These are phyloP conservation scores for Rhadinocentrus ornatus DNA, from an alignment of 2,797 vertebrate species.

Conservation along the genomic window DNA sequence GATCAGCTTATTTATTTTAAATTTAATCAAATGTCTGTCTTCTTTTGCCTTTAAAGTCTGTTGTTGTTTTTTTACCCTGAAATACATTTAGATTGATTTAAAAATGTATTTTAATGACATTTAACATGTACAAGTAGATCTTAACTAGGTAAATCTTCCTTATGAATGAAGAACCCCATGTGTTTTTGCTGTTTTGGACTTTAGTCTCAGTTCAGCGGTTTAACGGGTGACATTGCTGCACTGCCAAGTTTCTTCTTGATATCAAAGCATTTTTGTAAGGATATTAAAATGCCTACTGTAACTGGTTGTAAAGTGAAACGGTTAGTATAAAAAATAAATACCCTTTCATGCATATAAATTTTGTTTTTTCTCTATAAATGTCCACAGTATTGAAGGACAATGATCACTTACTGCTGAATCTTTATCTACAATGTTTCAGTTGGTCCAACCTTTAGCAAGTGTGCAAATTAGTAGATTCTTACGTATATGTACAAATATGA, in stretches of 20 bases:
- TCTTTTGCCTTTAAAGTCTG: neutral
- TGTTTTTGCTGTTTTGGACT: neutral
- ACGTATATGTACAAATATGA: neutral
- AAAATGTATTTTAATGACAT: neutral
- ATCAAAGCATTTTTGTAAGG: neutral
- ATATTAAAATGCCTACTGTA: neutral
- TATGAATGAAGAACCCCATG: neutral
- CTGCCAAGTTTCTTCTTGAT: neutral
- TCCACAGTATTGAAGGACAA: neutral
- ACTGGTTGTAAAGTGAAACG: neutral
- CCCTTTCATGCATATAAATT: too few relatives aligned
- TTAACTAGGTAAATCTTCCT: too few relatives aligned
- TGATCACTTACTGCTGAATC: neutral
- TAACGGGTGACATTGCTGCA: neutral
- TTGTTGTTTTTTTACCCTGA: neutral
- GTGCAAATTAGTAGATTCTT: too few relatives aligned
- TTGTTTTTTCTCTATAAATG: too few relatives aligned
- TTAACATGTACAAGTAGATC: too few relatives aligned
- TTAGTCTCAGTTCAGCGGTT: neutral
- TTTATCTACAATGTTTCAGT: neutral
- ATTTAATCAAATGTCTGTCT: neutral
- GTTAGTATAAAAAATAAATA: neutral
- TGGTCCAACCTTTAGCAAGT: neutral
- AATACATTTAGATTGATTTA: neutral
- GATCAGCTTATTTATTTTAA: neutral